phyloP scores from a whole-genome alignment of 2,797 vertebrate species.

The Cossypha dichroa region DNA sequence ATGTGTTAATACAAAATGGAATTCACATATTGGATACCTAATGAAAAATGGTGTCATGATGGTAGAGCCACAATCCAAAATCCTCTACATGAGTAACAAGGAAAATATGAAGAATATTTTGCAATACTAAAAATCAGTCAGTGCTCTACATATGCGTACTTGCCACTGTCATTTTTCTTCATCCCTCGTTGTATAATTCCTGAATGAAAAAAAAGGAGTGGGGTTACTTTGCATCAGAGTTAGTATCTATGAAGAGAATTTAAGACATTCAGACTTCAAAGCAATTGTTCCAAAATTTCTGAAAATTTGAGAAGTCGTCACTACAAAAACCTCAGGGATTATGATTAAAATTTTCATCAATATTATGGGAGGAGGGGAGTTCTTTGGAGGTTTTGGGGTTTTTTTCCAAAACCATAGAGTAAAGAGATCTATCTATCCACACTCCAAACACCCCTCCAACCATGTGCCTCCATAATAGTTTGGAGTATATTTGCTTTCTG shows the following conservation, averaged over 20 bases:
- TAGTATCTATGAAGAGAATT: neutral
- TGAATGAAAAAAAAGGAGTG: neutral
- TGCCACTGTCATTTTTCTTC: neutral
- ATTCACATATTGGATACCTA: neutral
- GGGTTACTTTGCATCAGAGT: neutral
- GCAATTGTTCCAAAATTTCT: neutral
- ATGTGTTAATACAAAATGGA: neutral
- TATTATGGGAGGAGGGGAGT: neutral
- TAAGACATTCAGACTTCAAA: neutral
- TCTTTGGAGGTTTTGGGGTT: neutral
- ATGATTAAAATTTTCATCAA: neutral
- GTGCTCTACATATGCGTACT: neutral
- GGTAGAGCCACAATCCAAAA: neutral
- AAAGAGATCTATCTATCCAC: neutral
- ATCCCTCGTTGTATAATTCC: neutral
- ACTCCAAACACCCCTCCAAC: neutral
- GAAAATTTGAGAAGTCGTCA: neutral
- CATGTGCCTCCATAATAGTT: accelerated
- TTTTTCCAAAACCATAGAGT: neutral
- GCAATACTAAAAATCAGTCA: neutral
- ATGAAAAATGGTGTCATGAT: neutral
- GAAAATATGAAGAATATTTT: neutral
- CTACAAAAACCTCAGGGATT: neutral
- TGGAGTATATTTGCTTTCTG: neutral
- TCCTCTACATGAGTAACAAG: neutral